Conservation (phyloP, 2,113 vertebrate species). For the Urocolius indicus region DNA sequence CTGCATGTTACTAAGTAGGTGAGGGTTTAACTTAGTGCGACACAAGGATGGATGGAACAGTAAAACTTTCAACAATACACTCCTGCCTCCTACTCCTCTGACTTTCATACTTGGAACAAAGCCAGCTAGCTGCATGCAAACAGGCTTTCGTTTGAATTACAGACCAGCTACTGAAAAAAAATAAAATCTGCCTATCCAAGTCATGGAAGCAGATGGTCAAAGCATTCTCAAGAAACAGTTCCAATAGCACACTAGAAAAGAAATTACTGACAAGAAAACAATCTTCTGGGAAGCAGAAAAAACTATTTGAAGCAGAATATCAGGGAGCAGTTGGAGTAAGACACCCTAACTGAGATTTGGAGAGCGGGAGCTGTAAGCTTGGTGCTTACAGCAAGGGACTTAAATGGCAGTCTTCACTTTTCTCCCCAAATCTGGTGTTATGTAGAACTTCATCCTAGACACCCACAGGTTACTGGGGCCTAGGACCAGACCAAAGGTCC, state of each 20-base stretch:
- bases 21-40: background rate
- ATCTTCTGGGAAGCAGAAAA: background rate
- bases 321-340: background rate
- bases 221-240: background rate
- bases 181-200: background rate
- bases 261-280: background rate
- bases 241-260: background rate
- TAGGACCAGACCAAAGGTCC: background rate
- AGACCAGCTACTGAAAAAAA: background rate
- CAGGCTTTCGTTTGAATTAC: background rate
- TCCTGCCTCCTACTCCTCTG: background rate
- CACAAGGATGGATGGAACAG: background rate
- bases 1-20: background rate
- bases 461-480: background rate
- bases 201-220: background rate
- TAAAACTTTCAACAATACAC: background rate
- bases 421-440: background rate
- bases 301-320: background rate
- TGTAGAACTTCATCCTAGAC: background rate
- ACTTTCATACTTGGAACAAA: background rate
- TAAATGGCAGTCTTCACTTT: background rate
- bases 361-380: background rate
- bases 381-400: background rate
- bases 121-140: background rate
- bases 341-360: background rate